Evolutionary conservation across 2,113 vertebrate species (phyloP), one percentile per base, ranked within the genome.

Genomic region (Oncorhynchus gorbuscha): DNA sequence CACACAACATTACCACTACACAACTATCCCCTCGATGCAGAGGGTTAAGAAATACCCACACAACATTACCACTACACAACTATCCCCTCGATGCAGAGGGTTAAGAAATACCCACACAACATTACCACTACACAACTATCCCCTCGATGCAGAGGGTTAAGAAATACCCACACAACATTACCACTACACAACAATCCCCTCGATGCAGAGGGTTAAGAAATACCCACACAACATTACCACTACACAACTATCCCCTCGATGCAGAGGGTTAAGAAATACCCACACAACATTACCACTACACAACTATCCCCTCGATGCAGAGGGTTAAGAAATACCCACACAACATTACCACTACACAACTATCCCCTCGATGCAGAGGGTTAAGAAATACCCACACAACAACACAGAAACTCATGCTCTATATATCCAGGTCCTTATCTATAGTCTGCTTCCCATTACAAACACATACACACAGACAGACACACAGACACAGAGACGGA

Each of bases 371-470:
- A 69, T 78, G 62, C 80, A 51, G 62, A 78, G 76, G 86, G 75
- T 18, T 75, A 71, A 71, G 66, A 73, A 81, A 75, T 70, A 81
- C 59, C 82, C 59, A 61, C 51, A 67, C 80, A 75, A 79, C 78
- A 73, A 84, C 79, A 83, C 30, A 45, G 9, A 45, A 45, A 45
- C 39, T 11, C 39, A 61, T 45, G 20, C 18, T 28, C 55, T 78
- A 81, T 82, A 78, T 87, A 83, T 87, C 79, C 85, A 87, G 76
- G 32, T 81, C 73, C 78, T 89, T 84, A 90, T 89, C 87, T 87
- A 78, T 89, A 82, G 82, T 82, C 78, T 78, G 82, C 81, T 81
- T 11, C 71, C 30, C n/a, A 72, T 83, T 84, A 84, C 85, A 86
- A 79, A 86, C 83, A 85, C 73, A 75, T 58, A 72, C 72, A 66